These are phyloP conservation scores for Anagyrus pseudococci DNA, from an alignment of 2,888 invertebrate genomes.

Conservation along the genomic window DNA sequence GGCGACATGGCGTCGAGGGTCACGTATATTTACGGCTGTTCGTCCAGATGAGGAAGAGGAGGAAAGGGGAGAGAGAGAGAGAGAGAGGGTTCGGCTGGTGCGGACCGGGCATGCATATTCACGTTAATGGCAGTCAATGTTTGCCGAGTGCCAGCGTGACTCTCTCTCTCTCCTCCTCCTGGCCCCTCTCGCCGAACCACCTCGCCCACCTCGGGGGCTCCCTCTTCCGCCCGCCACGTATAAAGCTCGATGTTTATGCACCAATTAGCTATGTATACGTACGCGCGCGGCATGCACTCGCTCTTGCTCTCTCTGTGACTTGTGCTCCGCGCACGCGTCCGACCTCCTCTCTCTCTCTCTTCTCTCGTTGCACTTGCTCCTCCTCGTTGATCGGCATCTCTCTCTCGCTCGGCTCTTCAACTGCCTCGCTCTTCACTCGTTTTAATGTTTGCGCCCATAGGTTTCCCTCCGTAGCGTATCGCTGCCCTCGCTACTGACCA, in stretches of 20 bases:
- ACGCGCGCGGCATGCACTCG: constrained; percentile 29
- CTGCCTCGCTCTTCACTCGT: too few relatives aligned
- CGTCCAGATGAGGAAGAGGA: too few relatives aligned
- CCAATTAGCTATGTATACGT: constrained; percentile 56
- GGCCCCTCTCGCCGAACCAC: background rate
- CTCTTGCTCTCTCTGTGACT: too few relatives aligned
- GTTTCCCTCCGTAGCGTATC: too few relatives aligned
- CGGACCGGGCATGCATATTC: constrained; percentile 20
- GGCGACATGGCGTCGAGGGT: too few relatives aligned
- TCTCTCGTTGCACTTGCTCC: background rate
- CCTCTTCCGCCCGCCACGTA: constrained; percentile 51
- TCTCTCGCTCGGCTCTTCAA: background rate
- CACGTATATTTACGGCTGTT: too few relatives aligned
- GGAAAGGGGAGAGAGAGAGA: background rate
- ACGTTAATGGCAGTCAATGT: constrained; percentile 57
- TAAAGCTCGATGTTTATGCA: constrained; percentile 57
- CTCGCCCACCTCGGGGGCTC: background rate
- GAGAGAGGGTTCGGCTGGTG: background rate
- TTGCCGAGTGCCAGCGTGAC: constrained; percentile 48
- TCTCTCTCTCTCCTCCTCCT: background rate
- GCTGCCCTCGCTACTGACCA: too few relatives aligned
- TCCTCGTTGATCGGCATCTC: background rate
- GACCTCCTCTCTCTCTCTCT: background rate
- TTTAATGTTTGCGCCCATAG: too few relatives aligned
- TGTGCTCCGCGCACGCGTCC: background rate